These are phyloP conservation scores for Sarcophaga bullata DNA, from an alignment of 1,140 invertebrate genomes.

Conservation along the genomic window DNA sequence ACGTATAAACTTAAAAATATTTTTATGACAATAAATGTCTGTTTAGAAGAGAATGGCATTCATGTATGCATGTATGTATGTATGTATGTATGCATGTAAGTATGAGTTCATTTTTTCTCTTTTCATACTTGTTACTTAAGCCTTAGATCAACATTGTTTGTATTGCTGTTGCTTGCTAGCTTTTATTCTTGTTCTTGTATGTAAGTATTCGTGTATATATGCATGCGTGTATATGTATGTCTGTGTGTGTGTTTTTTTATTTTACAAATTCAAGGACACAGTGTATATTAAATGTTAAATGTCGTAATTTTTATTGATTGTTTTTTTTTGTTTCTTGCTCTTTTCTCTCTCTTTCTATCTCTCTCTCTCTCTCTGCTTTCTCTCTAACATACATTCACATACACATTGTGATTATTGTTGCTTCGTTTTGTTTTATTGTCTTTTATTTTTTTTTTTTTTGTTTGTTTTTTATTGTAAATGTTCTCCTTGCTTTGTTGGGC, in stretches of 20 bases:
- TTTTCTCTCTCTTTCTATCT: too few relatives aligned
- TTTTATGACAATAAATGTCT: too few relatives aligned
- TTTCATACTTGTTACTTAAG: not conserved
- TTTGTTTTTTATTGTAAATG: too few relatives aligned
- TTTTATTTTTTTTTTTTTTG: too few relatives aligned
- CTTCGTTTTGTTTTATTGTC: too few relatives aligned
- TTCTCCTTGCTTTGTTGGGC: too few relatives aligned
- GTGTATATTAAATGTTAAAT: slow-evolving; percentile 35
- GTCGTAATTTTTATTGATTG: slow-evolving; percentile 37
- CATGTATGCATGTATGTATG: too few relatives aligned
- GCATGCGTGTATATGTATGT: not conserved
- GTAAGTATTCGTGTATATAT: not conserved
- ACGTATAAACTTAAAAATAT: too few relatives aligned
- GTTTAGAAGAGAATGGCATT: too few relatives aligned
- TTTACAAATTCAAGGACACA: slow-evolving; percentile 31
- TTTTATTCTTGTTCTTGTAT: not conserved
- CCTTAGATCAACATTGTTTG: not conserved
- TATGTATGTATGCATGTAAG: not conserved
- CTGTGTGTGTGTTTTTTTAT: not conserved
- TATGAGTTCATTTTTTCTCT: not conserved
- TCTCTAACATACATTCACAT: too few relatives aligned
- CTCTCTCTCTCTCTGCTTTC: too few relatives aligned
- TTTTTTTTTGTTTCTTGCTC: not conserved
- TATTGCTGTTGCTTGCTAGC: not conserved
- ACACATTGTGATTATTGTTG: too few relatives aligned